Evolutionary conservation across 2,797 vertebrate genomes (phyloP), one percentile per base, ranked within the genome.

Genomic region (Siniperca undulata): DNA sequence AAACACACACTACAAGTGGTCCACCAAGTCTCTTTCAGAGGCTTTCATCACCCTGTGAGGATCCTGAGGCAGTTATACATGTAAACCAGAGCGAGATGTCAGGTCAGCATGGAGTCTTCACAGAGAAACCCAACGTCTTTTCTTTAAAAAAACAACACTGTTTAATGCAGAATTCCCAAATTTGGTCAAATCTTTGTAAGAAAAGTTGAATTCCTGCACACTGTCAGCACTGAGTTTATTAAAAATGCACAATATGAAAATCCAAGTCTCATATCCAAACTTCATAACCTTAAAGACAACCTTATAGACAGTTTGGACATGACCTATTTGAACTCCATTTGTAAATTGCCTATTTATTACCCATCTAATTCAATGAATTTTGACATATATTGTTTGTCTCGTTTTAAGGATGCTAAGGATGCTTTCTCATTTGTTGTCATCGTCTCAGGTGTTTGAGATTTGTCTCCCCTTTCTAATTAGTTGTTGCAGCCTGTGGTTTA

Each of bases 31-130:
- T 80, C 52, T 92, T 91, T 89, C 86, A 82, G 80, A 74, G 62
- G 73, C 77, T 87, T 92, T 89, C 88, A 62, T 90, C 90, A 91
- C 75, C 84, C 83, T 20, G 59, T 4, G 79, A 75, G 65, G 36
- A 78, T 66, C 83, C 81, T 12, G 46, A 78, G 85, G 86, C 74
- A 0, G 50, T n/a, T 22, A 4, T 30, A 68, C 67, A 46, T 55
- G 65, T 38, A 50, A 64, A 76, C 42, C 73, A 73, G 5, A 76
- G 69, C 1, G 16, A 81, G 69, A 66, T 75, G 76, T 70, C 78
- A 58, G 78, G 68, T 77, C 81, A 81, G 59, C 48, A 2, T 9
- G 56, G 53, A 75, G 53, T 12, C 80, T 40, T 14, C n/a, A 24
- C 67, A 64, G 22, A 75, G 34, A 52, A 42, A 50, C 7, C n/a